Evolutionary conservation across 2,113 vertebrate species (phyloP).

Genomic region (Suricata suricatta): DNA sequence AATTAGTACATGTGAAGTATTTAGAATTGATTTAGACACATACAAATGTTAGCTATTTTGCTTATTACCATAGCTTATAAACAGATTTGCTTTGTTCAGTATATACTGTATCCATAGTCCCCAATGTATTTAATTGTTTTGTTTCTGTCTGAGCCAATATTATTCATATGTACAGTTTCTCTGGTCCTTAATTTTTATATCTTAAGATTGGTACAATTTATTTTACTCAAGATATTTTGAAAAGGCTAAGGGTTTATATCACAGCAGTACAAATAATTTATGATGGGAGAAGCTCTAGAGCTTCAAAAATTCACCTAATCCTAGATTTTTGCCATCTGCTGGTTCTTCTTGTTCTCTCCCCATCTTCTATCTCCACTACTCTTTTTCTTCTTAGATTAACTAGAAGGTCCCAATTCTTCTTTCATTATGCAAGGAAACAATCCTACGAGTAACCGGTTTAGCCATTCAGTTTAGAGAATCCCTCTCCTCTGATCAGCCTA

Average conservation of each 20-base stretch:
- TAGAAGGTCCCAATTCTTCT: not conserved
- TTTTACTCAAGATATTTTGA: not conserved
- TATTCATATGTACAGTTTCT: not conserved
- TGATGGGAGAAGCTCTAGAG: not conserved
- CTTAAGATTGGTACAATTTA: not conserved
- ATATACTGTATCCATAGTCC: not conserved
- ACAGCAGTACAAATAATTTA: not conserved
- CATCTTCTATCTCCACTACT: not conserved
- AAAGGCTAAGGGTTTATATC: not conserved
- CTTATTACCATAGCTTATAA: not conserved
- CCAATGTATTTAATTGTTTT: not conserved
- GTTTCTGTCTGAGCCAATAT: not conserved
- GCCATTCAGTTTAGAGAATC: not conserved
- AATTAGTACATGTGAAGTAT: not conserved
- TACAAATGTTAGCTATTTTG: not conserved
- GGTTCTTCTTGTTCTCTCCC: not conserved
- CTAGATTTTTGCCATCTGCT: not conserved
- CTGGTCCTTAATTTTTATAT: not conserved
- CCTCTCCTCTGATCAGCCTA: not conserved
- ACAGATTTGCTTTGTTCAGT: not conserved
- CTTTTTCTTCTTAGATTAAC: not conserved
- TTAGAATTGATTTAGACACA: not conserved
- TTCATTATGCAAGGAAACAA: not conserved
- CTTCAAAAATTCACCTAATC: not conserved
- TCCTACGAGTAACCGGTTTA: not conserved